Base-by-base conservation (phyloP, 2,888 invertebrate species). In the Branchipolynoe longqiensis region DNA sequence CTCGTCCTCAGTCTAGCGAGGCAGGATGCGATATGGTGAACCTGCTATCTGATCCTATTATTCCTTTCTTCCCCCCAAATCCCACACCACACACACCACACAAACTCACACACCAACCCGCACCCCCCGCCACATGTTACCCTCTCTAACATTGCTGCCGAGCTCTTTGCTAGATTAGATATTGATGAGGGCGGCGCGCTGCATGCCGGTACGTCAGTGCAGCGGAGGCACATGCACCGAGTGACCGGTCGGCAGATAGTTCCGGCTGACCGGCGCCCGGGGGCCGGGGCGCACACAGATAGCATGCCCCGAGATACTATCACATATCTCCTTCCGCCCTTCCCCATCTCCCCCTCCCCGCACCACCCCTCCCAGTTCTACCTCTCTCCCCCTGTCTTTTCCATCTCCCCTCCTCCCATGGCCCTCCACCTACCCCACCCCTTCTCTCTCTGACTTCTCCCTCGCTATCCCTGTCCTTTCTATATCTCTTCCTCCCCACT, bases 161-260 rank as follows among this genome's bases (percentile, higher is more conserved):
- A 69, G 69, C 69, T 38, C 25, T 69, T 69, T 38, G 48, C 78
- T 25, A 78, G 78, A 78, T 78, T 78, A 78, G 78, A 54, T 78
- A 78, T 78, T 78, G 78, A 78, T 78, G 48, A 31, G 31, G 31
- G 48, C 28, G 1, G 3, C 22, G 3, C 4, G 40, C 28, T 78
- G 48, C 25, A 1, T 78, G 78, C 28, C 38, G 38, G 33, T 69
- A 18, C 36, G 36, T 12, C 33, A 12, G 12, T 22, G 33, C 38
- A 3, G 36, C 33, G 18, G 36, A n/a, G 38, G 22, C 14, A 69
- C 69, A 69, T 8, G 6, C 22, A 36, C 36, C 22, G 69, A 69
- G n/a, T n/a, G n/a, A n/a, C n/a, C n/a, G n/a, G n/a, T n/a, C 38
- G 69, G 69, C 38, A 38, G 69, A 69, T 69, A 69, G 69, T 33